phyloP scores from a whole-genome alignment of 1,140 invertebrate species.

The Heliconius hewitsoni region DNA sequence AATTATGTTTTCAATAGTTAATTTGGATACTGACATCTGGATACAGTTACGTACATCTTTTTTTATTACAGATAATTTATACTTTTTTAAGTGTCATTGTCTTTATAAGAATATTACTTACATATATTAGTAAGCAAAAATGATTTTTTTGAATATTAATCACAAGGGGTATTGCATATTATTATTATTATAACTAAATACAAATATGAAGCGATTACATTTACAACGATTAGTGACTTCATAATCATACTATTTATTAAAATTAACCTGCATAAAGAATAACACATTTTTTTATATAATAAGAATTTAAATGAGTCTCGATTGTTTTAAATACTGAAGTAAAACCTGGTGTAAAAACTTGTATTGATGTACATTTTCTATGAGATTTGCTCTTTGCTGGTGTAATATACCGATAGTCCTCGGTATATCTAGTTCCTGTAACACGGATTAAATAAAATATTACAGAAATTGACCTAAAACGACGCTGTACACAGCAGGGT shows the following conservation, averaged over 20 bases:
- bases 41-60: not conserved
- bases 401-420: constrained; percentile 88
- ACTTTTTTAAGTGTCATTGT: too few species aligned
- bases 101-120: too few species aligned
- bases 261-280: not conserved
- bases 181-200: not conserved
- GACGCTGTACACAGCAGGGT: too few species aligned
- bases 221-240: not conserved
- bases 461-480: too few species aligned
- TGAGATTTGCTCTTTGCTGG: constrained; percentile 91
- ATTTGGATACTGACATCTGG: not conserved
- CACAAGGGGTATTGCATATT: not conserved
- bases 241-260: not conserved
- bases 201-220: not conserved
- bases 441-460: not conserved
- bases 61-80: not conserved
- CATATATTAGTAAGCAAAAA: not conserved
- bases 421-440: constrained; percentile 87
- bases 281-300: not conserved
- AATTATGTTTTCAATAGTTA: not conserved
- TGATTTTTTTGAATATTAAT: not conserved
- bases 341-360: constrained; percentile 93
- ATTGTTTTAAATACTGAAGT: constrained; percentile 92
- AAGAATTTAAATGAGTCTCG: constrained; percentile 87
- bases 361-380: constrained; percentile 94